A percentile compares a stretch with the other conserved stretches of the same genome.
Conservation (phyloP, 2,888 invertebrate genomes). For the Julus scanicus region DNA sequence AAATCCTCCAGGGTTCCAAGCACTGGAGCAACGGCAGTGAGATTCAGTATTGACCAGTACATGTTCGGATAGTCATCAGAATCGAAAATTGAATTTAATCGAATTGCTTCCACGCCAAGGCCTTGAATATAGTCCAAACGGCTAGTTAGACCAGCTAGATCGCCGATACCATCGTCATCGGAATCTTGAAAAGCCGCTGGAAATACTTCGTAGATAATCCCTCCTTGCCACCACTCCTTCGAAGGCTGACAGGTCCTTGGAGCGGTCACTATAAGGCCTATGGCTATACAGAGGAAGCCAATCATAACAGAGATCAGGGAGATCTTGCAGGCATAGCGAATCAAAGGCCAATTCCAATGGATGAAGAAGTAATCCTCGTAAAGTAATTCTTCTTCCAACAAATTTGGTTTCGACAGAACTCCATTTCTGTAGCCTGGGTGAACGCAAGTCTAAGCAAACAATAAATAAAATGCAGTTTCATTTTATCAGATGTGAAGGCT, state of each 20-base stretch:
- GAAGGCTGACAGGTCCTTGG: slow-evolving; percentile 72
- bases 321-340: slow-evolving; percentile 79
- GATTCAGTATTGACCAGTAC: slow-evolving; percentile 76
- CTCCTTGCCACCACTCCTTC: slow-evolving; percentile 84
- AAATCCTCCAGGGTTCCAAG: slow-evolving; percentile 80
- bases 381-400: not conserved
- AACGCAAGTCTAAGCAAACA: not conserved
- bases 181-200: slow-evolving; percentile 80
- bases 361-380: slow-evolving; percentile 69
- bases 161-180: slow-evolving; percentile 84
- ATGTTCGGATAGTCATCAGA: slow-evolving; percentile 79
- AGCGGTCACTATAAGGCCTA: slow-evolving; percentile 78
- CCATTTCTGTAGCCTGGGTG: not conserved
- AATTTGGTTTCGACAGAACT: not conserved
- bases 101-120: slow-evolving; percentile 77
- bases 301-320: slow-evolving; percentile 77
- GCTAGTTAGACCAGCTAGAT: slow-evolving; percentile 79
- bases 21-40: slow-evolving; percentile 75
- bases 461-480: not conserved
- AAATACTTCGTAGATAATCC: slow-evolving; percentile 85
- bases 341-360: slow-evolving; percentile 84
- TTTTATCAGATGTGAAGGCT: not conserved
- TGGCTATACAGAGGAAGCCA: slow-evolving; percentile 78
- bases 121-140: slow-evolving; percentile 76
- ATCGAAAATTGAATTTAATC: slow-evolving; percentile 84